These are phyloP conservation scores for Cetoscarus ocellatus DNA, from an alignment of 2,797 vertebrate species.

Conservation along the genomic window DNA sequence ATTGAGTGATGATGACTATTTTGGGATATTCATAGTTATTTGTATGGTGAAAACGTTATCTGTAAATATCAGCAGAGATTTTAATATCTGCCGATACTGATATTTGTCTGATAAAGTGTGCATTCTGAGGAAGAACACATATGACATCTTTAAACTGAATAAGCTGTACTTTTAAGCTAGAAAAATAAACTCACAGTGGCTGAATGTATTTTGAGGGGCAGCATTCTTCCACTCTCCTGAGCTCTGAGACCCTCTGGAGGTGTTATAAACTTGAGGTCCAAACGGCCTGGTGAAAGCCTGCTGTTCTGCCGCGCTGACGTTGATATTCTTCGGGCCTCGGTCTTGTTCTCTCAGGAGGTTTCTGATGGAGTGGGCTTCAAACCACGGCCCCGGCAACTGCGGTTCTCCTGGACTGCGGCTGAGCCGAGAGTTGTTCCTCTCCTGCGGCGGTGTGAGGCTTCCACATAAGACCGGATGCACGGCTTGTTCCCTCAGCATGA, in stretches of 20 bases:
- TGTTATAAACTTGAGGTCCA: slow-evolving; percentile 74
- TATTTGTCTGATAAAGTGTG: no score
- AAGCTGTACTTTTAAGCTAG: not conserved
- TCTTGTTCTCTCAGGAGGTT: slow-evolving; percentile 80
- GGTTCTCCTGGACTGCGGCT: slow-evolving; percentile 61
- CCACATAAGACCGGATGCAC: slow-evolving; percentile 89
- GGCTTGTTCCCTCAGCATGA: slow-evolving; percentile 90
- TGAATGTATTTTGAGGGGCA: slow-evolving; percentile 72
- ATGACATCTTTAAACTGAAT: no score
- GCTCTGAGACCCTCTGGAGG: slow-evolving; percentile 62
- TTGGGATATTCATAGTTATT: no score
- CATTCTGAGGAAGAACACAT: no score
- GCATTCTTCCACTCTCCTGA: slow-evolving; percentile 71
- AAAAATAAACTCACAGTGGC: slow-evolving; percentile 74
- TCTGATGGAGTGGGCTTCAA: slow-evolving; percentile 76
- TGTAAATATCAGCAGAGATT: no score
- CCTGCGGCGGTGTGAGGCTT: slow-evolving; percentile 73
- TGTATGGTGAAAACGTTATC: no score
- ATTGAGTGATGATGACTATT: no score
- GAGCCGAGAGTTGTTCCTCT: slow-evolving; percentile 72
- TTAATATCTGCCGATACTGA: no score
- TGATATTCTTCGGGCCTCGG: slow-evolving; percentile 75
- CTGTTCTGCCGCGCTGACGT: slow-evolving; percentile 68
- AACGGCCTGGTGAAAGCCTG: slow-evolving; percentile 65
- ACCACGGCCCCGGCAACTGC: slow-evolving; percentile 76